These are phyloP conservation scores for Pipistrellus kuhlii DNA, from an alignment of 2,797 vertebrate genomes.

Conservation along the genomic window DNA sequence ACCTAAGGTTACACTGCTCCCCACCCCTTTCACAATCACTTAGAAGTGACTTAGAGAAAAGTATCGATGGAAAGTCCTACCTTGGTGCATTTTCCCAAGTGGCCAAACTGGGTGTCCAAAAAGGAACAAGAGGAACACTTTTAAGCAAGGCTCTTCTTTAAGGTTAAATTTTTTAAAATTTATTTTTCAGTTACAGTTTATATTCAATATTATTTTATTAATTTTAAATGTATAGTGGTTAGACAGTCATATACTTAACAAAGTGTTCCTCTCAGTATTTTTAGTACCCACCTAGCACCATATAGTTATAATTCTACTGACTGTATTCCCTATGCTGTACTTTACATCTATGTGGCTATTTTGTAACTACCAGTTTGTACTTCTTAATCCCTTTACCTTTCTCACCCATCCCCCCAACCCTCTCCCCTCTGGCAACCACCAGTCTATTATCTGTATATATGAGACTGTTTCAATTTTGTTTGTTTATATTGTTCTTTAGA, in stretches of 20 bases:
- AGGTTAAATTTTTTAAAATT: not conserved
- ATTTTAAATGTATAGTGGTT: not conserved
- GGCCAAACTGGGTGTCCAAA: not conserved
- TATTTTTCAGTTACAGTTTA: not conserved
- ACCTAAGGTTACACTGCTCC: not conserved
- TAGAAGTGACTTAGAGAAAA: not conserved
- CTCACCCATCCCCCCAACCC: not conserved
- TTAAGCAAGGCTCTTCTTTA: not conserved
- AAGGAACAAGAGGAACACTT: not conserved
- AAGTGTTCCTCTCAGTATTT: not conserved
- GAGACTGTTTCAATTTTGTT: not conserved
- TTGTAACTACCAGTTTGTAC: not conserved
- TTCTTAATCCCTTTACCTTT: not conserved
- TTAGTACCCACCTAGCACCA: not conserved
- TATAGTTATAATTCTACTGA: not conserved
- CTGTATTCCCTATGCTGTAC: not conserved
- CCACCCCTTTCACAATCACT: not conserved
- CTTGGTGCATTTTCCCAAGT: not conserved
- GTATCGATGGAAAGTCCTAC: not conserved
- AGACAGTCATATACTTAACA: not conserved
- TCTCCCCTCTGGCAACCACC: not conserved
- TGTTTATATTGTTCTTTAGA: not conserved
- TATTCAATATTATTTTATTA: not conserved
- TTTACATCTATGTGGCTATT: not conserved
- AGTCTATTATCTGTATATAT: not conserved